Evolutionary conservation across 2,888 invertebrate species (phyloP).

Genomic region (Chymomyza procnemis): DNA sequence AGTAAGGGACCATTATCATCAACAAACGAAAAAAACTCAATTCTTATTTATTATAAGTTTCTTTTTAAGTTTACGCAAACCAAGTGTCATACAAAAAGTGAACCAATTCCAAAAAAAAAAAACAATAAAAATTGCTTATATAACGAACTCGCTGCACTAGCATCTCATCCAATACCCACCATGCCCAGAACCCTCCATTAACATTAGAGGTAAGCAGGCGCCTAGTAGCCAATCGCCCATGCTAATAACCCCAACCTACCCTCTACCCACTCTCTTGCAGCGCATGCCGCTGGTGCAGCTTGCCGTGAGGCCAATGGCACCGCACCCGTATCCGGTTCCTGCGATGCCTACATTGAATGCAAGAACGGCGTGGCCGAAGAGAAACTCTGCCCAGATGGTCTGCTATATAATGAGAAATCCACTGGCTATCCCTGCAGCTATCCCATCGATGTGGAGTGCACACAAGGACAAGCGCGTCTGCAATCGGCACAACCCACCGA

Average conservation of each 20-base stretch:
- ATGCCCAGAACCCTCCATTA: conserved; percentile 25
- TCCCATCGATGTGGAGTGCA: conserved; percentile 88
- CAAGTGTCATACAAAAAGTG: too few relatives aligned
- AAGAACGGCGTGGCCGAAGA: conserved; percentile 86
- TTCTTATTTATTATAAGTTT: too few relatives aligned
- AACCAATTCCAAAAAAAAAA: conserved; percentile 6
- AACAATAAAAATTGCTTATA: too few relatives aligned
- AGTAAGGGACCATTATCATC: too few relatives aligned
- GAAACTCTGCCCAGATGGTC: conserved; percentile 89
- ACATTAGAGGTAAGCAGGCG: conserved; percentile 72
- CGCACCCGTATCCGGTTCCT: conserved; percentile 84
- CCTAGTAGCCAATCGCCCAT: conserved; percentile 17
- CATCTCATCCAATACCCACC: conserved; percentile 38
- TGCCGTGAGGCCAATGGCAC: conserved; percentile 86
- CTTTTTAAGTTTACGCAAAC: too few relatives aligned
- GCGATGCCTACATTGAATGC: conserved; percentile 87
- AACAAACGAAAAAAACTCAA: too few relatives aligned
- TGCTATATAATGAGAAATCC: conserved; percentile 87
- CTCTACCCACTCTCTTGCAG: conserved; percentile 44
- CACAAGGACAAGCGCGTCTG: conserved; percentile 83
- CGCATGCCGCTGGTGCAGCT: conserved; percentile 64
- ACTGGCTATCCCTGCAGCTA: conserved; percentile 89
- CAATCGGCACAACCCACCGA: conserved; percentile 82
- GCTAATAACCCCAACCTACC: conserved; percentile 28
- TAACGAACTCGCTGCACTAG: conserved; percentile 42